phyloP scores from a whole-genome alignment of 92 coral and sea anemone species.

The Anthopleura xanthogrammica region DNA sequence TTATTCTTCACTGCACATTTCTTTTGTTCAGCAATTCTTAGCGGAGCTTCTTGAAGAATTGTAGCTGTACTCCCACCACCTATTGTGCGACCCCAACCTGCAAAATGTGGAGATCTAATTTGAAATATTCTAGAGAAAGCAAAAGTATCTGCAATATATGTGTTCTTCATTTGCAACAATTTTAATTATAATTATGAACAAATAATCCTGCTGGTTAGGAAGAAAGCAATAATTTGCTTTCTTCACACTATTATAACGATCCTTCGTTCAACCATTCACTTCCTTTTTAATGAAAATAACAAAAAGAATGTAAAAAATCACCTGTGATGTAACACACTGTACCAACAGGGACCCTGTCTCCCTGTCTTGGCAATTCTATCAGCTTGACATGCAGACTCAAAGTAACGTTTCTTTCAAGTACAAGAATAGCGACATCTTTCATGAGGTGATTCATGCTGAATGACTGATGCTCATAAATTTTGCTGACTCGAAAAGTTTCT shows the following conservation, averaged over 20 bases:
- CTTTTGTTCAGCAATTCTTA: slow-evolving; percentile 22
- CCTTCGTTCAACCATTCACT: no score
- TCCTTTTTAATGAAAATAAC: no score
- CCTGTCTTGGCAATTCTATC: slow-evolving; percentile 28
- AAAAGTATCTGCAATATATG: no score
- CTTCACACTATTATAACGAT: no score
- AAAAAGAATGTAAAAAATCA: neutral
- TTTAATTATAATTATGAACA: no score
- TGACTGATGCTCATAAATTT: slow-evolving; percentile 35
- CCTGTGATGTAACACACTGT: slow-evolving; percentile 58
- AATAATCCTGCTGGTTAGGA: no score
- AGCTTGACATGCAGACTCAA: slow-evolving; percentile 47
- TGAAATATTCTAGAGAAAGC: no score
- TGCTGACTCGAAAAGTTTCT: slow-evolving; percentile 16
- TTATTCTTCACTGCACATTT: slow-evolving; percentile 1
- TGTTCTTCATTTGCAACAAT: no score
- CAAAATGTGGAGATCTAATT: neutral
- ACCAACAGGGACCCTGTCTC: slow-evolving; percentile 26
- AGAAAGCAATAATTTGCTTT: neutral
- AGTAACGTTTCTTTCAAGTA: slow-evolving; percentile 20
- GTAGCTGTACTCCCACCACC: slow-evolving; percentile 35
- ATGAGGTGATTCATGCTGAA: slow-evolving; percentile 42
- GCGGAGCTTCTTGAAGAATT: slow-evolving; percentile 45
- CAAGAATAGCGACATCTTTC: slow-evolving; percentile 61
- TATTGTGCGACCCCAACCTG: slow-evolving; percentile 52